Percentiles rank a stretch among this genome's conserved stretches.
These are phyloP conservation scores for Pachyramphus minor DNA, from an alignment of 2,113 vertebrate genomes.

Conservation along the genomic window DNA sequence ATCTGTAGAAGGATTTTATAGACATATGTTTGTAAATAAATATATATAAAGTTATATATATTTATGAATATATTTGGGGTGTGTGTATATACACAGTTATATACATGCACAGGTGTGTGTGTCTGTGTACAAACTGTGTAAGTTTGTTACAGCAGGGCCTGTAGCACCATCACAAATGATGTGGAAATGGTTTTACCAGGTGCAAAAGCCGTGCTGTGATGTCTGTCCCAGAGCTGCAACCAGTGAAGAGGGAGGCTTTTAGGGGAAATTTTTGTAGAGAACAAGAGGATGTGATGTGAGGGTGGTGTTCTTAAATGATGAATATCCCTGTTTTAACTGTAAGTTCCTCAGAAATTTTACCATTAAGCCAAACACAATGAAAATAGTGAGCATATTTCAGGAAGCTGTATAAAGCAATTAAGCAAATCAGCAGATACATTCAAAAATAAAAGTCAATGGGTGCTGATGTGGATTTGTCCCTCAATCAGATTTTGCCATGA, in stretches of 20 bases:
- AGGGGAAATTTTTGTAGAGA: neutral
- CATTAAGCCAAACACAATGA: neutral
- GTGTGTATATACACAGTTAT: neutral
- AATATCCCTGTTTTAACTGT: neutral
- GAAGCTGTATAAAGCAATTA: neutral
- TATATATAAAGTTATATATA: neutral
- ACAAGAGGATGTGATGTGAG: neutral
- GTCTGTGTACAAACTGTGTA: neutral
- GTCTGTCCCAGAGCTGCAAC: neutral
- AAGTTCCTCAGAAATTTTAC: neutral
- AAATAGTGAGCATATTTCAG: neutral
- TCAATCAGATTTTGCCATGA: neutral
- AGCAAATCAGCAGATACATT: neutral
- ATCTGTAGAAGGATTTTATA: neutral
- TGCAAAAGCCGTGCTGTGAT: rapidly evolving
- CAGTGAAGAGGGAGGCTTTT: neutral
- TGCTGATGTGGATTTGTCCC: neutral
- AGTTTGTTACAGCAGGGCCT: neutral
- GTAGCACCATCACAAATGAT: neutral
- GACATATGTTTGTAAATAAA: neutral
- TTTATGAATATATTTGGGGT: neutral
- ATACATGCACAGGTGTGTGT: neutral
- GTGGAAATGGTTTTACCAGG: neutral
- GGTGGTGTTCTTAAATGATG: neutral
- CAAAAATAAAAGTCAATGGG: neutral